A percentile compares a stretch with the other conserved stretches of the same genome.
phyloP scores from a whole-genome alignment of 2,797 vertebrate genomes.

The Molossus alvarezi region DNA sequence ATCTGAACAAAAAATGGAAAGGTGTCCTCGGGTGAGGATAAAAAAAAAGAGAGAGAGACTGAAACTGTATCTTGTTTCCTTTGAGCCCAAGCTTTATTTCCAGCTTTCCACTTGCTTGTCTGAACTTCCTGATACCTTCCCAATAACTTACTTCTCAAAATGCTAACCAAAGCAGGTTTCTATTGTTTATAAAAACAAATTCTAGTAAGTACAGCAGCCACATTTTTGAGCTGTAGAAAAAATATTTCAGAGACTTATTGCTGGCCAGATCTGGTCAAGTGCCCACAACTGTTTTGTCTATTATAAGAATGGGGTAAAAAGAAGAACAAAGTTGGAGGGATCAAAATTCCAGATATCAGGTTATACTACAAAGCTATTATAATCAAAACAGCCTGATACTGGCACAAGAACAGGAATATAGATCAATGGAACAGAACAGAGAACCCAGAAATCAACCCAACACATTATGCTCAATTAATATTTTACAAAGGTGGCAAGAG shows the following conservation, averaged over 20 bases:
- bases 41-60: background rate
- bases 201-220: background rate
- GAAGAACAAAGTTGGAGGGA: too few relatives aligned
- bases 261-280: background rate
- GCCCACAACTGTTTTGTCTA: background rate
- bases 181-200: background rate
- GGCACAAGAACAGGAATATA: too few relatives aligned
- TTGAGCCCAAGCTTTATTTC: background rate
- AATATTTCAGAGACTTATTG: background rate
- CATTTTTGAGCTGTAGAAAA: slow-evolving; percentile 29
- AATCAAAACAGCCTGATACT: too few relatives aligned
- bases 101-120: background rate
- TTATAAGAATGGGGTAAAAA: background rate
- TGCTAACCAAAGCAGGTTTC: background rate
- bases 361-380: too few relatives aligned
- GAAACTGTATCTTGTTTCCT: background rate
- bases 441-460: too few relatives aligned
- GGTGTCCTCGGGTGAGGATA: too few relatives aligned
- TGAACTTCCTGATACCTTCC: background rate
- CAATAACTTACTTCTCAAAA: slow-evolving; percentile 25
- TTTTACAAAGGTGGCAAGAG: too few relatives aligned
- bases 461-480: too few relatives aligned
- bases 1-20: too few relatives aligned
- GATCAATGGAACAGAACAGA: too few relatives aligned
- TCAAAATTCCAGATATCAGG: too few relatives aligned